phyloP scores from a whole-genome alignment of 2,888 invertebrate species.

The Chrysomela aeneicollis region DNA sequence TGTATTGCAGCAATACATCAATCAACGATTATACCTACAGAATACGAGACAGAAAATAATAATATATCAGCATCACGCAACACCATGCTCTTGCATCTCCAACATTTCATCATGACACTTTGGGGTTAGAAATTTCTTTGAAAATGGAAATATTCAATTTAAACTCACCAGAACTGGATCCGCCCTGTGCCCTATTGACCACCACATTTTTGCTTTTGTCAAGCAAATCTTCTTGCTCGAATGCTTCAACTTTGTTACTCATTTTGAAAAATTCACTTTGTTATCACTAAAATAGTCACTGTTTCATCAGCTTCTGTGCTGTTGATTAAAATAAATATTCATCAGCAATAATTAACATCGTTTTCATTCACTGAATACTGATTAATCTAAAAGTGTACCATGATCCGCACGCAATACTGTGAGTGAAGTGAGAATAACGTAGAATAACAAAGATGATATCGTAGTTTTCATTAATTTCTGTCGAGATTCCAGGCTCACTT shows the following conservation, averaged over 20 bases:
- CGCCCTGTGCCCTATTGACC: background rate
- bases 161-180: constrained; percentile 3
- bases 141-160: background rate
- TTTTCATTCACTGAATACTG: background rate
- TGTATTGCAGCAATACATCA: too few species aligned
- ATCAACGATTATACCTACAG: too few species aligned
- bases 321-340: background rate
- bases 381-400: background rate
- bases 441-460: background rate
- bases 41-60: too few species aligned
- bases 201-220: constrained; percentile 17
- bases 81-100: too few species aligned
- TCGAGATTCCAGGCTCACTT: background rate
- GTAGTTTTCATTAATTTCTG: background rate
- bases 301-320: background rate
- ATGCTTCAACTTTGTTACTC: constrained; percentile 22
- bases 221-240: constrained; percentile 27
- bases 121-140: too few species aligned
- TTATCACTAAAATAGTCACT: background rate
- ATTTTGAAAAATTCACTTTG: constrained; percentile 6
- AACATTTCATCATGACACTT: too few species aligned
- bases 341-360: background rate
- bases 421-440: background rate
- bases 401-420: background rate
- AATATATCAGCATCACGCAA: too few species aligned